Evolutionary conservation across 2,888 invertebrate genomes (phyloP).

Genomic region (Hirtodrosophila histrioides): DNA sequence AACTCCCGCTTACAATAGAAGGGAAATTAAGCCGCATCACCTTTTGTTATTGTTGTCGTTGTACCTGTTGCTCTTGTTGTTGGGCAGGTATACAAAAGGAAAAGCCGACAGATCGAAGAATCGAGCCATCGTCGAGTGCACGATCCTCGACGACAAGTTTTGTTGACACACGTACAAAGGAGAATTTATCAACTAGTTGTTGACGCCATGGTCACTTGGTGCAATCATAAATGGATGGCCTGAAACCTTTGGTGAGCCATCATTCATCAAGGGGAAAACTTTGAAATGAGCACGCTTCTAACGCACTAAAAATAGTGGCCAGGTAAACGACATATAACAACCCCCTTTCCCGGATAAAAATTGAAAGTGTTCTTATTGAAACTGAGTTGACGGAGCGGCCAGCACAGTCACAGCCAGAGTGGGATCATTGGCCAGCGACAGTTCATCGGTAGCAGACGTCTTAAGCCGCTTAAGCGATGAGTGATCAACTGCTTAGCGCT

Average conservation of each 20-base stretch:
- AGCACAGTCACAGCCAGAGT: constrained; percentile 4
- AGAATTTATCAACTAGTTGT: constrained; percentile 35
- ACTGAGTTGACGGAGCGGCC: constrained; percentile 1
- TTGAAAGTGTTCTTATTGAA: constrained; percentile 36
- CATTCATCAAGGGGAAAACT: constrained; percentile 43
- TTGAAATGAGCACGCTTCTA: constrained; percentile 34
- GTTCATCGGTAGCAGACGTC: constrained; percentile 43
- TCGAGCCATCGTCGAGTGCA: background rate
- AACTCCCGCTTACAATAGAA: constrained; percentile 58
- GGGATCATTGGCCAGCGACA: constrained; percentile 51
- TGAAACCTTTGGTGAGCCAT: constrained; percentile 36
- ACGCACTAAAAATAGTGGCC: constrained; percentile 35
- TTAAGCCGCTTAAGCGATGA: constrained; percentile 70
- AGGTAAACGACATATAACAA: constrained; percentile 33
- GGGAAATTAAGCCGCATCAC: constrained; percentile 73
- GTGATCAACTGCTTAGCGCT: constrained; percentile 70
- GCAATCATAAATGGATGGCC: constrained; percentile 50
- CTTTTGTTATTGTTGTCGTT: constrained; percentile 28
- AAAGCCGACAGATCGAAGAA: constrained; percentile 51
- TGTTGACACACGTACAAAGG: constrained; percentile 73
- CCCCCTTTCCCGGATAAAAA: constrained; percentile 14
- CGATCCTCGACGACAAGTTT: constrained; percentile 58
- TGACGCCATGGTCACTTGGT: constrained; percentile 52
- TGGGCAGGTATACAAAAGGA: constrained; percentile 65
- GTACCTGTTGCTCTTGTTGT: constrained; percentile 22